A percentile compares a stretch with the other conserved stretches of the same genome.
These are phyloP conservation scores for Melanaphis sacchari DNA, from an alignment of 1,140 invertebrate genomes.

Conservation along the genomic window DNA sequence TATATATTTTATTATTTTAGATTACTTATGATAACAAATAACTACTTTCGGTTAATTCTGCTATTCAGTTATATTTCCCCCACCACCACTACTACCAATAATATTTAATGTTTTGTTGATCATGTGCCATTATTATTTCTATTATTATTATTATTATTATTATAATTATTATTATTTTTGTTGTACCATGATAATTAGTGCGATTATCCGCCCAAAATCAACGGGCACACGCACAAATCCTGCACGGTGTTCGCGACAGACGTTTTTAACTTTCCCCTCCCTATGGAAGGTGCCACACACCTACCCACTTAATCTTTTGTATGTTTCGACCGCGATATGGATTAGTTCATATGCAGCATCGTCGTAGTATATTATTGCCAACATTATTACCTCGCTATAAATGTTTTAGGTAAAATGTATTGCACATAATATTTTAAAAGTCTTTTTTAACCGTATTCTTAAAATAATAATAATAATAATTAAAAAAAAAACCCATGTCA, in stretches of 20 bases:
- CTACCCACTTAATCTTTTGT: not conserved
- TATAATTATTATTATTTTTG: constrained; percentile 6
- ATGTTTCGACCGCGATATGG: not conserved
- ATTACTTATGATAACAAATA: not conserved
- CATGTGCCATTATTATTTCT: constrained; percentile 38
- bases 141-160: constrained; percentile 46
- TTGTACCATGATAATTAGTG: not conserved
- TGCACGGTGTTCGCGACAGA: not conserved
- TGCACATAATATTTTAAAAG: not conserved
- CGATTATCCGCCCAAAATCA: not conserved
- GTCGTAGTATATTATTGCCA: not conserved
- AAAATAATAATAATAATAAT: not conserved
- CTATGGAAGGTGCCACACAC: not conserved
- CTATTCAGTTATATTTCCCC: not conserved
- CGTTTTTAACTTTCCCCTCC: not conserved
- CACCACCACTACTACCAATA: not conserved
- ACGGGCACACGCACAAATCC: not conserved
- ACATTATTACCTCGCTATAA: not conserved
- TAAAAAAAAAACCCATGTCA: not conserved
- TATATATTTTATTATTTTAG: constrained; percentile 50
- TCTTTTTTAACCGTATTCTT: not conserved
- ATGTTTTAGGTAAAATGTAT: not conserved
- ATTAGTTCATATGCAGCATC: not conserved
- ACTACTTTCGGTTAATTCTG: constrained; percentile 12
- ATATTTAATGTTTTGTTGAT: not conserved